These are phyloP conservation scores for Zalophus californianus DNA, from an alignment of 2,797 vertebrate genomes.

Conservation along the genomic window DNA sequence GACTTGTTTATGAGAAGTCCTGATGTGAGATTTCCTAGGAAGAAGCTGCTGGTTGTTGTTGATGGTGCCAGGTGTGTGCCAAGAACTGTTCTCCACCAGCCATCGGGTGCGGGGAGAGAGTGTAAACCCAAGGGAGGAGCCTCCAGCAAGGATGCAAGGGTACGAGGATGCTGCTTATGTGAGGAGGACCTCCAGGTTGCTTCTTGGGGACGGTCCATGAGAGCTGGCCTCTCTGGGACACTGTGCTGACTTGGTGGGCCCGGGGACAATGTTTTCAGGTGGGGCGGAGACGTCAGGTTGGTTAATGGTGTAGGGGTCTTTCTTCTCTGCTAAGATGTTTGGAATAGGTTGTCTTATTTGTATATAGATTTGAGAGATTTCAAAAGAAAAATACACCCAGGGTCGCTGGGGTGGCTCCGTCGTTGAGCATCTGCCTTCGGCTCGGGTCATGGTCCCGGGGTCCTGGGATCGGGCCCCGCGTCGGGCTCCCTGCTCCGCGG, in stretches of 20 bases:
- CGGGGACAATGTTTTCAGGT: not conserved
- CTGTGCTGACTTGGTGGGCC: not conserved
- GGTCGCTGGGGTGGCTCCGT: too few species aligned
- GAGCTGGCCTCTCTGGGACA: not conserved
- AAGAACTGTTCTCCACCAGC: not conserved
- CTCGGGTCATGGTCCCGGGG: too few species aligned
- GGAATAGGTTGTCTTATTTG: not conserved
- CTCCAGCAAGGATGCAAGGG: not conserved
- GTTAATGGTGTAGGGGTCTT: not conserved
- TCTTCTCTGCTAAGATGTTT: not conserved
- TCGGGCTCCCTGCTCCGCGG: too few species aligned
- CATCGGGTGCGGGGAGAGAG: accelerated
- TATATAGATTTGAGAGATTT: not conserved
- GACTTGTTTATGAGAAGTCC: not conserved
- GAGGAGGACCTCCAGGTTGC: not conserved
- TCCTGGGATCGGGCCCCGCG: too few species aligned
- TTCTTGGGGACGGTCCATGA: not conserved
- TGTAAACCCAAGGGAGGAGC: too few species aligned
- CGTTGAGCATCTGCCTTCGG: too few species aligned
- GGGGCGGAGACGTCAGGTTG: not conserved
- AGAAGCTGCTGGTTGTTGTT: not conserved
- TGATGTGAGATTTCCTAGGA: not conserved
- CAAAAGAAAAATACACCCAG: not conserved
- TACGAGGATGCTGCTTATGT: not conserved
- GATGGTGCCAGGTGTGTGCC: not conserved